Evolutionary conservation across 2,797 vertebrate genomes (phyloP), one percentile per base, ranked within the genome.

Genomic region (Ispidina lecontei): DNA sequence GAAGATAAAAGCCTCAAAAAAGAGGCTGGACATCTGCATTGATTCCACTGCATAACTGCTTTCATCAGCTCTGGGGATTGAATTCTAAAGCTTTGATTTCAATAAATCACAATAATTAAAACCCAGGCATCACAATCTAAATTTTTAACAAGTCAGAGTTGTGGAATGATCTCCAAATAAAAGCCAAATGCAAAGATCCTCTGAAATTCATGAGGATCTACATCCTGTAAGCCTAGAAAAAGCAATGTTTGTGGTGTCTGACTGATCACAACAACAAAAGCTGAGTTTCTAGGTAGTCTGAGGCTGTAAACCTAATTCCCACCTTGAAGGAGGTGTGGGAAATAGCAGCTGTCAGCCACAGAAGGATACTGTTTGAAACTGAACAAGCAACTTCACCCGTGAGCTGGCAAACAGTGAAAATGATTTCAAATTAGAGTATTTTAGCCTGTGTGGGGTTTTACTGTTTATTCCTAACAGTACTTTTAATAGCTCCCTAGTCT

Each of bases 21-120:
- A 90, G 8, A 79, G 54, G 47, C 4, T 37, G 68, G 78, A 76
- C 65, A 78, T 93, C 87, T 91, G 47, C 65, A 49, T 5, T 2
- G 18, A 28, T 65, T 90, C 26, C n/a, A 71, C 69, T 41, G 41
- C 28, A 71, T 26, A 87, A 65, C 49, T 47, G 10, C n/a, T 80
- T 87, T 80, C 47, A 63, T 43, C 43, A 47, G 49, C 9, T 23
- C 59, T 1, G 10, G 14, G 44, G 88, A 84, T 29, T 37, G 59
- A 37, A 78, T 64, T 80, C 64, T 55, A 90, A 85, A 77, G 20
- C 35, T 65, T 56, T 63, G 20, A 60, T 84, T 84, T 68, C 25
- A 78, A 37, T 59, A 81, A 89, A 35, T n/a, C 35, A 62, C 4
- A 72, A 10, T 10, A 63, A 69, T 28, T 46, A 59, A 7, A 54